Conservation (phyloP, 2,797 vertebrate genomes). For the Sarcophilus harrisii region DNA sequence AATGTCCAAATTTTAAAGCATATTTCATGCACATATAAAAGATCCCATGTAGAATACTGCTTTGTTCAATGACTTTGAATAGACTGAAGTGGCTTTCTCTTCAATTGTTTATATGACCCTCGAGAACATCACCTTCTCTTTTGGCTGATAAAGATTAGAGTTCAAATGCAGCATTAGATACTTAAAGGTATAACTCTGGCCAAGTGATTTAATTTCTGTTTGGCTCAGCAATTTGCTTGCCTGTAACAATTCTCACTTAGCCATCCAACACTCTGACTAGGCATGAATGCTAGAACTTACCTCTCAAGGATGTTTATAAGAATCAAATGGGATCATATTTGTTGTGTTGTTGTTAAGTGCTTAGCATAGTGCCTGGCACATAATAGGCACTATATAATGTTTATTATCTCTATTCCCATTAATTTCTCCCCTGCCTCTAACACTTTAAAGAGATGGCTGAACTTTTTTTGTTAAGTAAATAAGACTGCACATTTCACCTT, state of each 20-base stretch:
- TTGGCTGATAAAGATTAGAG: not conserved
- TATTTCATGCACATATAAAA: not conserved
- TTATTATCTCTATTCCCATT: not conserved
- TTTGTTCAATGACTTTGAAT: not conserved
- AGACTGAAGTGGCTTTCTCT: not conserved
- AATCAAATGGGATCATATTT: not conserved
- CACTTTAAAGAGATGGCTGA: not conserved
- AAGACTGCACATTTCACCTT: not conserved
- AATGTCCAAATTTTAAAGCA: not conserved
- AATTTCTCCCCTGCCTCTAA: not conserved
- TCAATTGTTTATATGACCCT: not conserved
- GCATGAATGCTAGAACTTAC: not conserved
- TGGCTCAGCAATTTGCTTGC: not conserved
- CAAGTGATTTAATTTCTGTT: not conserved
- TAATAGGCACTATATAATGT: not conserved
- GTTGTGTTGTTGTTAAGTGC: not conserved
- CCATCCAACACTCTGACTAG: too few species aligned
- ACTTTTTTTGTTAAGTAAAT: not conserved
- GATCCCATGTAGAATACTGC: not conserved
- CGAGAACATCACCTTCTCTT: not conserved
- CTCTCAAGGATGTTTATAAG: not conserved
- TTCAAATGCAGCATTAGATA: not conserved
- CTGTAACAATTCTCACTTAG: too few species aligned
- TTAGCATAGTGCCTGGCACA: not conserved
- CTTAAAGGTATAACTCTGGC: not conserved